Evolutionary conservation across 1,140 invertebrate species (phyloP).

Genomic region (Zeugodacus cucurbitae): DNA sequence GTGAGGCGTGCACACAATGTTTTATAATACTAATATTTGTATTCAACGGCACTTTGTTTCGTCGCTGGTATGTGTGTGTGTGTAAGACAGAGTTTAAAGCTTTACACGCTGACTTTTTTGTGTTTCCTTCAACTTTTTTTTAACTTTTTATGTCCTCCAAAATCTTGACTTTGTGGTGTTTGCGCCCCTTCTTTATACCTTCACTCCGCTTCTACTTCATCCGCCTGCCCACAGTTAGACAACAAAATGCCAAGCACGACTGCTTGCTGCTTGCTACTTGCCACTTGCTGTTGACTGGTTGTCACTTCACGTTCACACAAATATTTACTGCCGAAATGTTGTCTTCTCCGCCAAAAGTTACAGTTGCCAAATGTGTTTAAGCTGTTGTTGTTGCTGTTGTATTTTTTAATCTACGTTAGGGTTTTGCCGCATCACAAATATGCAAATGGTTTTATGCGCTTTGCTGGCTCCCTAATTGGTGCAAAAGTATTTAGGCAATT

Average conservation of each 20-base stretch:
- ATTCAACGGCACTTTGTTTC: neutral
- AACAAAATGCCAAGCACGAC: neutral
- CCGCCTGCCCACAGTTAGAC: no score
- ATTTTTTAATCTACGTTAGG: neutral
- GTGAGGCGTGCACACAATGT: neutral
- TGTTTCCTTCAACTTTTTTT: neutral
- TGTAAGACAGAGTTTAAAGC: neutral
- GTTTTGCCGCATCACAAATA: neutral
- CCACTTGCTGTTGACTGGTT: neutral
- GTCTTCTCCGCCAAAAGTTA: neutral
- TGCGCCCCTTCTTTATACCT: no score
- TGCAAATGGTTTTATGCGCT: neutral
- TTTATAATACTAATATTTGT: neutral
- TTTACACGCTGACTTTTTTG: neutral
- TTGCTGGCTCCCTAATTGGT: neutral
- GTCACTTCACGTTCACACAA: neutral
- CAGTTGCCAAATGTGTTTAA: neutral
- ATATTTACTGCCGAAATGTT: neutral
- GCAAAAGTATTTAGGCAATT: slow-evolving; percentile 40
- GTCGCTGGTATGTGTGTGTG: neutral
- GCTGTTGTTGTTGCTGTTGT: neutral
- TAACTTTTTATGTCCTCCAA: neutral
- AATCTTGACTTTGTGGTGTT: neutral
- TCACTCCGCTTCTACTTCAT: neutral
- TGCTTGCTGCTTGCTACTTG: neutral